Evolutionary conservation across 2,113 vertebrate genomes (phyloP), one percentile per base, ranked within the genome.

Genomic region (Telmatochromis sp.): DNA sequence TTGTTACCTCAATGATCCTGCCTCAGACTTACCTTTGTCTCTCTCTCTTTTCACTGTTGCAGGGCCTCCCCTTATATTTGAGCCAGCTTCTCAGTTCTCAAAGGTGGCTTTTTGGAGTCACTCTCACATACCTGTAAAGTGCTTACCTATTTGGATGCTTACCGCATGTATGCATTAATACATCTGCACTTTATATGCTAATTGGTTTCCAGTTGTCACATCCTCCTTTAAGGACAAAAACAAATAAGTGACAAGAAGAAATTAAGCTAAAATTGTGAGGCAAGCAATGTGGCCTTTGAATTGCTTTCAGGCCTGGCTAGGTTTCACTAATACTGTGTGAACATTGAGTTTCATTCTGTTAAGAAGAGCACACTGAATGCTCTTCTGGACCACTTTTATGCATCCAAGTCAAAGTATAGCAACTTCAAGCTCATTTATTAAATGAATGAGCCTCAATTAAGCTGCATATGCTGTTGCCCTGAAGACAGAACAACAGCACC

Each of bases 341-440:
- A 70, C 12, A 70, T 42, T 13, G 7, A 15, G n/a, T 42, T 70
- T 70, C 4, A 70, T 42, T 70, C 65, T 42, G 65, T 70, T 40
- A 70, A 70, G 35, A 68, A 68, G 11, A 23, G 7, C 6, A 7
- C 28, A 63, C 6, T 12, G 17, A 42, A 40, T 70, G 35, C 12
- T 70, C 65, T 70, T 14, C 35, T 70, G 35, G 3, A 6, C 12
- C 35, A 70, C 0, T 70, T 70, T 70, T 42, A 70, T 42, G 37
- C 12, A 70, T 70, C 65, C 65, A 70, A 42, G 35, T 42, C 0
- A 70, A 70, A 40, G 0, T 70, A 70, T 70, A 70, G 35, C 65
- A 65, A 0, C 33, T 8, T 37, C 35, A 11, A 37, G 63, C 33
- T 68, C 7, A 40, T 28, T 28, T 28, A 23, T 70, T 42, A 70